Evolutionary conservation across 1,140 invertebrate species (phyloP).

Genomic region (Drosophila bipectinata): DNA sequence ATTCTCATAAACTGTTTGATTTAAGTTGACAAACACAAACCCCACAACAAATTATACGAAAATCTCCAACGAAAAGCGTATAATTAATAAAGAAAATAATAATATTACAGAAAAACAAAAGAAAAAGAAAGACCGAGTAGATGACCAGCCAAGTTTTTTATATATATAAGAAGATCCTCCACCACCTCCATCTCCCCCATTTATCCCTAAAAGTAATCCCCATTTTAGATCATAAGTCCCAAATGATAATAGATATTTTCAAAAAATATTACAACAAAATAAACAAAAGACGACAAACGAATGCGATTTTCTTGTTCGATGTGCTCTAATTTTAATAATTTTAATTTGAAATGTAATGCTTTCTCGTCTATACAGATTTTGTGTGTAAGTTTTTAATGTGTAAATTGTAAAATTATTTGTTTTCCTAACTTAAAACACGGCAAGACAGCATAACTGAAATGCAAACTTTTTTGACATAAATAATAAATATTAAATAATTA

Average conservation of each 20-base stretch:
- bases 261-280: constrained; percentile 42
- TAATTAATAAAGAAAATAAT: constrained; percentile 18
- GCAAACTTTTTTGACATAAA: constrained; percentile 70
- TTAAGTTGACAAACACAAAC: constrained; percentile 50
- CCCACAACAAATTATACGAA: constrained; percentile 11
- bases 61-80: constrained; percentile 11
- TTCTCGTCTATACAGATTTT: constrained; percentile 30
- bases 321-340: constrained; percentile 13
- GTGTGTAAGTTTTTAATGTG: constrained; percentile 68
- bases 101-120: constrained; percentile 1
- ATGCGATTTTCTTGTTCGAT: constrained; percentile 20
- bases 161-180: constrained; percentile 43
- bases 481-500: constrained; percentile 74
- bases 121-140: constrained; percentile 12
- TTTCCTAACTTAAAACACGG: constrained; percentile 68
- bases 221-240: constrained; percentile 13
- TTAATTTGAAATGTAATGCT: constrained; percentile 31
- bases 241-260: constrained; percentile 44
- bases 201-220: not conserved
- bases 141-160: constrained; percentile 54
- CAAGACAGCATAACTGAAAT: constrained; percentile 61
- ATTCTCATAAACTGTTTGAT: constrained; percentile 77
- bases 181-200: no score
- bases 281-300: constrained; percentile 2
- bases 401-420: constrained; percentile 81